A percentile compares a stretch with the other conserved stretches of the same genome.
phyloP scores from a whole-genome alignment of 92 coral and sea anemone species.

The Isaurus tuberculatus region DNA sequence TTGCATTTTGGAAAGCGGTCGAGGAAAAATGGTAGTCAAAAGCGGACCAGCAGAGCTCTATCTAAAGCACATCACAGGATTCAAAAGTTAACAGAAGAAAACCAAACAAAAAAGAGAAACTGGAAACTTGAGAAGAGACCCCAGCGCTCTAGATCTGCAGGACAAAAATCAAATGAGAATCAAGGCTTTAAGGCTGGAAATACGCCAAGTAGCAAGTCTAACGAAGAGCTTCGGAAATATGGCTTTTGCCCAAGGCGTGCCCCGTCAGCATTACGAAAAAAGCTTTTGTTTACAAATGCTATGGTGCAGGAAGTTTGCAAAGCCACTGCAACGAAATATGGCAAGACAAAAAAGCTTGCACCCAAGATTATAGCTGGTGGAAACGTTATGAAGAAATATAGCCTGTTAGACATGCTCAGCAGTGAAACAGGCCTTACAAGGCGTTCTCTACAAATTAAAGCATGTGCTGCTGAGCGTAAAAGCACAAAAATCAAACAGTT shows the following conservation, averaged over 20 bases:
- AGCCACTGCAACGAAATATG: conserved; percentile 12
- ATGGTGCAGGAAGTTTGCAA: conserved; percentile 47
- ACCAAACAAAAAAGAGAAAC: conserved; percentile 34
- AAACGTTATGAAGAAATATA: conserved; percentile 46
- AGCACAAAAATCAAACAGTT: conserved; percentile 2
- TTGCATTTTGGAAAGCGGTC: conserved; percentile 38
- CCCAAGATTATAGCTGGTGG: conserved; percentile 57
- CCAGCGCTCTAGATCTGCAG: conserved; percentile 32
- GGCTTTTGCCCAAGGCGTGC: conserved; percentile 65
- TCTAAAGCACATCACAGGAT: conserved; percentile 51
- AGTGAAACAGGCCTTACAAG: conserved; percentile 44
- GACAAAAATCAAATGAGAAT: neutral
- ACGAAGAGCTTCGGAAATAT: conserved; percentile 37
- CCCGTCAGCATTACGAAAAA: conserved; percentile 55
- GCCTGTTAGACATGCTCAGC: conserved; percentile 36
- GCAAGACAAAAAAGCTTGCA: conserved; percentile 42
- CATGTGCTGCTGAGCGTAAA: conserved; percentile 32
- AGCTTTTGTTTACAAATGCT: conserved; percentile 62
- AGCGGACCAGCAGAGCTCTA: conserved; percentile 49
- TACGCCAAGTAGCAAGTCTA: conserved; percentile 57
- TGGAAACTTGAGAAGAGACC: conserved; percentile 6
- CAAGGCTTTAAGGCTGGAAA: conserved; percentile 6
- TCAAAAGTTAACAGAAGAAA: conserved; percentile 45
- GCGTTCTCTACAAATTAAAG: conserved; percentile 40
- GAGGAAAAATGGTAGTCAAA: conserved; percentile 31